Evolutionary conservation across 2,113 vertebrate genomes (phyloP).

Genomic region (Sinocyclocheilus rhinocerous): DNA sequence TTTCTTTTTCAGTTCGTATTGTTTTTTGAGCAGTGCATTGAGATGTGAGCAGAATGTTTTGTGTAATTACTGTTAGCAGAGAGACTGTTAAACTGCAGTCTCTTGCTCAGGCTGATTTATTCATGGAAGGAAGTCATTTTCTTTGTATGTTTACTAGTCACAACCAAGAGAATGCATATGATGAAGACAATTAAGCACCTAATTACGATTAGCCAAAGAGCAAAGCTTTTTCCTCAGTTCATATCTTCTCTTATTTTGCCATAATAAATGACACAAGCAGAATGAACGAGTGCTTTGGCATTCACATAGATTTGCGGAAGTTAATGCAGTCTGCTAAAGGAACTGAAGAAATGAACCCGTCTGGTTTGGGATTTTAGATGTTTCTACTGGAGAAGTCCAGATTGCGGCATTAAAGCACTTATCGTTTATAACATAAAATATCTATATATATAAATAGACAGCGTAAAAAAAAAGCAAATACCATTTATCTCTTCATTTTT

Average conservation of each 20-base stretch:
- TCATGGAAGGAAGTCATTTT: conserved; percentile 53
- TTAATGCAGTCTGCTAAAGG: not conserved
- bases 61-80: conserved; percentile 68
- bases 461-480: not conserved
- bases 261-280: conserved; percentile 38
- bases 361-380: conserved; percentile 15
- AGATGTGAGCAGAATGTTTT: conserved; percentile 35
- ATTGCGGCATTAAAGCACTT: conserved; percentile 11
- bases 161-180: conserved; percentile 48
- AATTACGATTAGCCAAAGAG: conserved; percentile 57
- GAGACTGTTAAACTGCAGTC: conserved; percentile 57
- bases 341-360: conserved; percentile 1
- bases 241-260: conserved; percentile 20
- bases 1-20: conserved; percentile 44
- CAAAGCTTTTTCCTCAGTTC: conserved; percentile 38
- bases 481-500: not conserved
- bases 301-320: conserved; percentile 1
- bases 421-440: not conserved
- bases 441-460: not conserved
- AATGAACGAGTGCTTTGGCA: conserved; percentile 22
- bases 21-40: conserved; percentile 33
- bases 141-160: conserved; percentile 66
- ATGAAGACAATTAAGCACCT: conserved; percentile 61
- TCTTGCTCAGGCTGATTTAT: conserved; percentile 54
- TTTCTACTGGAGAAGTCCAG: not conserved